Evolutionary conservation across 2,113 vertebrate species (phyloP), one percentile per base, ranked within the genome.

Genomic region (Petroica traversi): DNA sequence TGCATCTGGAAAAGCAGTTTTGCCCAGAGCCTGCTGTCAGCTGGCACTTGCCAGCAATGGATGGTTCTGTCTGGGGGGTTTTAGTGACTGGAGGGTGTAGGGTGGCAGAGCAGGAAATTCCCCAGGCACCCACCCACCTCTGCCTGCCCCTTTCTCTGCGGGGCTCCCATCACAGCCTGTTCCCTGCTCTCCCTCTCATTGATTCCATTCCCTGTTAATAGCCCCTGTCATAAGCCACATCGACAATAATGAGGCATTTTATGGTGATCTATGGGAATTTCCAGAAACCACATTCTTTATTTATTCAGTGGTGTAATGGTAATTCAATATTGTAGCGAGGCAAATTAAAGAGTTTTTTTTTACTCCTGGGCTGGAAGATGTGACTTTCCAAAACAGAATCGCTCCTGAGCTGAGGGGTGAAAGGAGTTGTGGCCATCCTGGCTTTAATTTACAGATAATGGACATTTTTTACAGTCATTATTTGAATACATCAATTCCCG

Each of bases 261-360:
- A 77, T 89, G 92, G 66, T 93, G 95, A 93, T 95, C 92, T 79
- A 79, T 83, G 78, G 78, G 75, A 94, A 92, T 82, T 93, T 89
- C 75, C 88, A 94, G 90, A 88, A 84, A 57, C 26, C 3, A 14
- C 86, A 52, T 90, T 92, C 94, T 88, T 94, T 90, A 93, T 95
- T 92, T 96, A 85, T 95, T 88, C 92, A 85, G 90, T 11, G 8
- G 38, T 4, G 1, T 72, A 88, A 92, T 85, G 85, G 88, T 36
- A 89, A 95, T 82, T 90, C 77, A 74, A 76, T 89, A 80, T 61
- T 62, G 64, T 33, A 86, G 57, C 41, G 11, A 68, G 69, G 83
- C 29, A 14, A 93, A 95, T 90, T 48, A 83, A 71, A 29, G 68
- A 4, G 3, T 45, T 45, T 19, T 43, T 22, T 81, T 58, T 57